A percentile compares a stretch with the other conserved stretches of the same genome.
phyloP scores from a whole-genome alignment of 2,888 invertebrate genomes.

The Apomyelois bistriatella region DNA sequence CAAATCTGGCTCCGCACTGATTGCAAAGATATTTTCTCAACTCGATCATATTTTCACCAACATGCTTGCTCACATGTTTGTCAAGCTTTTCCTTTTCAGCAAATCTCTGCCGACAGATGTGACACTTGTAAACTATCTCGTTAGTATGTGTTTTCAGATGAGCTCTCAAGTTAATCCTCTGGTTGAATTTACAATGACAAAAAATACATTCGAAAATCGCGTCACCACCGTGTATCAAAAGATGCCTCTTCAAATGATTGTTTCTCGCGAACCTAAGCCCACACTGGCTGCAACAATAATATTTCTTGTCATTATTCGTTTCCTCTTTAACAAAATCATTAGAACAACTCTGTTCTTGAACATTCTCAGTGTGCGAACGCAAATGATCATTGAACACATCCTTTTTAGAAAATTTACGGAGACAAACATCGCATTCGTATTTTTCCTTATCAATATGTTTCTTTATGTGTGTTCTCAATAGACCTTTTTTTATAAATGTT shows the following conservation, averaged over 20 bases:
- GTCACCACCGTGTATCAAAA: background rate
- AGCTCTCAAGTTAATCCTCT: background rate
- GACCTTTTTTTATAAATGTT: background rate
- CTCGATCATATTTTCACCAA: background rate
- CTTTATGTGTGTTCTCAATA: background rate
- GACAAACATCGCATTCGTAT: constrained; percentile 1
- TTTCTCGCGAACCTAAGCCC: background rate
- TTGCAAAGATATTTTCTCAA: background rate
- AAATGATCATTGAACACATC: background rate
- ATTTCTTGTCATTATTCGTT: background rate
- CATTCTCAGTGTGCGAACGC: background rate
- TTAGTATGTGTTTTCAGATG: background rate
- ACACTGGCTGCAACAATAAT: background rate
- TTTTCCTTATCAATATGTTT: background rate
- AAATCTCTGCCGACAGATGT: background rate
- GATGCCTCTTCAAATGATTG: background rate
- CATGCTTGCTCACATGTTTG: background rate
- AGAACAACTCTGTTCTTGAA: background rate
- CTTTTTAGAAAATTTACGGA: background rate
- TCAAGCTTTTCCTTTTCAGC: background rate
- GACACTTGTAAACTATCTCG: background rate
- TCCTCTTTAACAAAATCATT: background rate
- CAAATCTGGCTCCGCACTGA: background rate
- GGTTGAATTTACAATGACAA: constrained; percentile 2
- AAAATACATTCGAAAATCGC: background rate